phyloP scores from a whole-genome alignment of 2,888 invertebrate species.

The Meghimatium bilineatum region DNA sequence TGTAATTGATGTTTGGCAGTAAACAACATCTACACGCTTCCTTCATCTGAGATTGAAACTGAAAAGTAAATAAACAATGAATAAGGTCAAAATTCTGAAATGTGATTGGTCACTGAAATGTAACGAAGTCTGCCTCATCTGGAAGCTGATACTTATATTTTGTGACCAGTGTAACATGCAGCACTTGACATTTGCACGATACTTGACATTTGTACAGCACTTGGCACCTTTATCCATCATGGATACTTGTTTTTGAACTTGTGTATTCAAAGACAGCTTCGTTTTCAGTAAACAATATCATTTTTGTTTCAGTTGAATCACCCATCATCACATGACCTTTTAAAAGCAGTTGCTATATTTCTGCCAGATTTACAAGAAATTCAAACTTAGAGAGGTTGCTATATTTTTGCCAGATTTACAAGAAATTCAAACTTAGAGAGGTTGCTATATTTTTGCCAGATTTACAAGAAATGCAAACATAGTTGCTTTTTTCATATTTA shows the following conservation, averaged over 20 bases:
- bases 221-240: neutral
- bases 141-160: neutral
- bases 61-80: neutral
- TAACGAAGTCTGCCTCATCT: neutral
- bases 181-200: neutral
- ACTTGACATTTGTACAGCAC: constrained; percentile 8
- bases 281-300: neutral
- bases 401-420: too few species aligned
- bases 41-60: too few species aligned
- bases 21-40: too few species aligned
- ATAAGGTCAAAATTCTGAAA: neutral
- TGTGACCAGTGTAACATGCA: neutral
- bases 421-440: too few species aligned
- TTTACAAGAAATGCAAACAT: too few species aligned
- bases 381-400: too few species aligned
- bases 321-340: neutral
- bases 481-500: too few species aligned
- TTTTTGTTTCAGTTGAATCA: neutral
- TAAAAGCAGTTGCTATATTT: neutral
- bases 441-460: too few species aligned
- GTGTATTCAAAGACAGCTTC: neutral
- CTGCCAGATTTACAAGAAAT: too few species aligned
- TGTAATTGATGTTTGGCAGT: too few species aligned
- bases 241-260: neutral
- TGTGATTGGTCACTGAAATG: neutral